These are phyloP conservation scores for Threskiornis aethiopicus DNA, from an alignment of 2,797 vertebrate species.

Conservation along the genomic window DNA sequence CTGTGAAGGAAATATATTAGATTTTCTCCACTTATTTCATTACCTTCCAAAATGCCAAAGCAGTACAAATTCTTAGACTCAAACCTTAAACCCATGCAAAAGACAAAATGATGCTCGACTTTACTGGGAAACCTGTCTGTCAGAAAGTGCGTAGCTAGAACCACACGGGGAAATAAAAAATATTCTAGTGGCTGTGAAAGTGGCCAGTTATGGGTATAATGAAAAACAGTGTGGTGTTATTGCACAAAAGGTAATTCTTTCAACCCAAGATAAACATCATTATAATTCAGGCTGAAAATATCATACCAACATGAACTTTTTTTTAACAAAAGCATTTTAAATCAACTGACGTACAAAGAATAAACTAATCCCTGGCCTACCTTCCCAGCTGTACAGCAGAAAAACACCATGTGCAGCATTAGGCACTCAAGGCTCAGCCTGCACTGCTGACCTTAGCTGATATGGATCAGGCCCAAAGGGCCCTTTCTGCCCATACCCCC, in stretches of 20 bases:
- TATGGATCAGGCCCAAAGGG: conserved; percentile 23
- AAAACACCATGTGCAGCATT: background rate
- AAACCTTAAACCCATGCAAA: background rate
- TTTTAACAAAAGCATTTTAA: background rate
- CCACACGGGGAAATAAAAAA: background rate
- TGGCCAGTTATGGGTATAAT: background rate
- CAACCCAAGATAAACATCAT: conserved; percentile 15
- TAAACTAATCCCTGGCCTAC: background rate
- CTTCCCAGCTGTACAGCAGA: background rate
- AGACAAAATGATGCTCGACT: background rate
- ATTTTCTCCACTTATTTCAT: background rate
- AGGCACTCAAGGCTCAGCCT: background rate
- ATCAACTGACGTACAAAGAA: background rate
- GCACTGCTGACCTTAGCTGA: conserved; percentile 1
- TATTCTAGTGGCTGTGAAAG: background rate
- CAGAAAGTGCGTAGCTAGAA: background rate
- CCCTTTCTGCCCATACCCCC: background rate
- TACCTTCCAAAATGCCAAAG: background rate
- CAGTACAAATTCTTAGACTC: background rate
- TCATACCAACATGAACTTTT: background rate
- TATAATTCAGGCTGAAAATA: conserved; percentile 1
- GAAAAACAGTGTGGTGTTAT: background rate
- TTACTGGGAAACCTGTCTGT: background rate
- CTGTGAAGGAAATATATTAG: background rate
- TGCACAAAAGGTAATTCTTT: conserved; percentile 45